Percentiles rank a stretch among this genome's conserved stretches.
Evolutionary conservation across 1,140 invertebrate species (phyloP).

Genomic region (Drosophila melanica): DNA sequence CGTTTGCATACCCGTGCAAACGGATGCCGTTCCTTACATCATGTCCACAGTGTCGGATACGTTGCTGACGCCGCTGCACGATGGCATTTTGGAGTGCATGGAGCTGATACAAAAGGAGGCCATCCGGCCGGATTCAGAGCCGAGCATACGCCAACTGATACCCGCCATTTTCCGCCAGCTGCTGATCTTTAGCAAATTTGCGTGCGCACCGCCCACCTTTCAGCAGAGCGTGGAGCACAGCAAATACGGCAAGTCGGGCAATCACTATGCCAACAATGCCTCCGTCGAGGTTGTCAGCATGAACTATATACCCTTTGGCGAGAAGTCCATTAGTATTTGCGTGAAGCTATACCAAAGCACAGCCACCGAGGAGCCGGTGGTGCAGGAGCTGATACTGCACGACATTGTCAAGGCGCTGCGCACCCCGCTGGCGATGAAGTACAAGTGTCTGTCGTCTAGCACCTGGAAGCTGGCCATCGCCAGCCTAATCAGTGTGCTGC

Average conservation of each 20-base stretch:
- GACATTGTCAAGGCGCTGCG: conserved; percentile 90
- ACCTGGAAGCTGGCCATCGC: conserved; percentile 95
- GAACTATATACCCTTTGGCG: conserved; percentile 95
- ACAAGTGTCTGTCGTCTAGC: conserved; percentile 91
- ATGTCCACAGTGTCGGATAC: conserved; percentile 90
- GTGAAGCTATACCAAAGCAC: conserved; percentile 93
- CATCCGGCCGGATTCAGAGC: conserved; percentile 86
- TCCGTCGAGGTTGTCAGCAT: conserved; percentile 91
- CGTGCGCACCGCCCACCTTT: conserved; percentile 88
- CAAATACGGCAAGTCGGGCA: conserved; percentile 69
- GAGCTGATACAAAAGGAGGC: conserved; percentile 93
- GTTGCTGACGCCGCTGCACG: conserved; percentile 92
- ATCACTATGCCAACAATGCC: conserved; percentile 79
- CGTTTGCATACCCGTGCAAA: conserved; percentile 92
- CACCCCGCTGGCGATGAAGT: conserved; percentile 92
- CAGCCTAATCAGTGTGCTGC: conserved; percentile 91
- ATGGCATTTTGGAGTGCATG: conserved; percentile 91
- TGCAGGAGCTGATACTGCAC: conserved; percentile 90
- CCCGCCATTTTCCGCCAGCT: conserved; percentile 92
- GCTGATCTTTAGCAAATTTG: conserved; percentile 89
- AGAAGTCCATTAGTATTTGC: conserved; percentile 92
- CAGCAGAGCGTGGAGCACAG: conserved; percentile 84
- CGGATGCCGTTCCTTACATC: conserved; percentile 92
- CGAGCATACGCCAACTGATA: conserved; percentile 87
- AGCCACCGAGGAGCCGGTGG: conserved; percentile 89